Base-by-base conservation (phyloP, 2,797 vertebrate genomes). In the Bufotes viridis region DNA sequence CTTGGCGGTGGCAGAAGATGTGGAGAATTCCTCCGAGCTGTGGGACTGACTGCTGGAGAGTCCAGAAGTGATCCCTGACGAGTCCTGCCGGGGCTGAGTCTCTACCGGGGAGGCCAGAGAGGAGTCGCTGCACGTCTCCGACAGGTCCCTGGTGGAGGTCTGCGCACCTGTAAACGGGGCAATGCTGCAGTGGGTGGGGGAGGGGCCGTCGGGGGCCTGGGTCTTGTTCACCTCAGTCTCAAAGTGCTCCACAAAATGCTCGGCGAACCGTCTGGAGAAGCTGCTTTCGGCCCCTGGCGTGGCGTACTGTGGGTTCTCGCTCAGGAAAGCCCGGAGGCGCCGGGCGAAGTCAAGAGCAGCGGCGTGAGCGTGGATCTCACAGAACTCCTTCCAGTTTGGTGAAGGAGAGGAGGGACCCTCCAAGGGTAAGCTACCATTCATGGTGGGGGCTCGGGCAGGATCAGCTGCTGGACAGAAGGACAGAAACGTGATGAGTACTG, bases 311-410 rank as follows among this genome's bases (percentile, higher is more conserved):
- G 97, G 97, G 91, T 97, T 97, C 84, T 97, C 97, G 42, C 93
- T 92, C 78, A 98, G 94, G 85, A 97, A 98, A 0, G 96, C 95
- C 89, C 96, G 95, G 60, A 97, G 97, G 76, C 97, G 96, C 0
- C 94, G 96, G 3, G 97, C 97, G 70, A 98, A 98, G 92, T 98
- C 97, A 0, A 96, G 95, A 0, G 97, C 97, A 0, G 97, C 97
- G 0, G 97, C 95, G 0, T 96, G 95, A 20, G 97, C 97, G 0
- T 98, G 97, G 26, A 97, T 96, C 94, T 98, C 97, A 57, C 97
- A 98, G 94, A 98, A 98, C 91, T 98, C 97, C 82, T 96, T 96
- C 97, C 97, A 98, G 91, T 96, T 96, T 7, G 96, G 95, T 49
- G 96, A 96, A 1, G 96, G 96, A 20, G 88, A 89, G 61, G 96